These are phyloP conservation scores for Chrysomallon squamiferum DNA, from an alignment of 1,140 invertebrate genomes.

Conservation along the genomic window DNA sequence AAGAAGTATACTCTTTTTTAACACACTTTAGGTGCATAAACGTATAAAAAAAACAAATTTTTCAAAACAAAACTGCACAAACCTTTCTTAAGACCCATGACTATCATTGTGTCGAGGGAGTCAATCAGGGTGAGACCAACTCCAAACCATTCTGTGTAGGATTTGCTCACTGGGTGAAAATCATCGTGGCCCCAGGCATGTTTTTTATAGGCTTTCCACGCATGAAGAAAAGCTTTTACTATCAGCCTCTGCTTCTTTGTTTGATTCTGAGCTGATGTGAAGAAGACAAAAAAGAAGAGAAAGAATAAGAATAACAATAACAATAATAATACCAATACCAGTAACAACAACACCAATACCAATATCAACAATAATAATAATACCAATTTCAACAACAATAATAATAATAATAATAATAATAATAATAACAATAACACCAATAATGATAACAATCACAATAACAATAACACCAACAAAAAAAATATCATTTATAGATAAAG, in stretches of 20 bases:
- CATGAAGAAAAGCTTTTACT: slow-evolving; percentile 63
- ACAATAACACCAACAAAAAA: no score
- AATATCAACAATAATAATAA: no score
- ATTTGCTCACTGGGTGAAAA: slow-evolving; percentile 80
- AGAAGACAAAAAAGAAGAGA: neutral
- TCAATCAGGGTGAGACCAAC: slow-evolving; percentile 88
- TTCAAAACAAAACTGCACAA: no score
- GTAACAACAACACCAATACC: neutral
- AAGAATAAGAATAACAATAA: neutral
- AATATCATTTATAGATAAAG: no score
- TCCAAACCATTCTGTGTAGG: slow-evolving; percentile 57
- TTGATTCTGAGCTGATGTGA: slow-evolving; percentile 11
- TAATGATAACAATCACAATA: no score
- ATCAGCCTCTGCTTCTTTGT: slow-evolving; percentile 50
- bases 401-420: neutral
- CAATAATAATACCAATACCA: neutral
- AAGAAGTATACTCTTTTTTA: no score
- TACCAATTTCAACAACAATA: neutral
- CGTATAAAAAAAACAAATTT: no score
- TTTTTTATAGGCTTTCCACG: slow-evolving; percentile 93
- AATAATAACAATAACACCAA: neutral
- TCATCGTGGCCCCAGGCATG: slow-evolving; percentile 99
- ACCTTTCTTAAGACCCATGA: slow-evolving; percentile 91
- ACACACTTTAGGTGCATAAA: no score
- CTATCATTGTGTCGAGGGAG: slow-evolving; percentile 93